Base-by-base conservation (phyloP, 2,888 invertebrate species). In the Heliconius cydno region DNA sequence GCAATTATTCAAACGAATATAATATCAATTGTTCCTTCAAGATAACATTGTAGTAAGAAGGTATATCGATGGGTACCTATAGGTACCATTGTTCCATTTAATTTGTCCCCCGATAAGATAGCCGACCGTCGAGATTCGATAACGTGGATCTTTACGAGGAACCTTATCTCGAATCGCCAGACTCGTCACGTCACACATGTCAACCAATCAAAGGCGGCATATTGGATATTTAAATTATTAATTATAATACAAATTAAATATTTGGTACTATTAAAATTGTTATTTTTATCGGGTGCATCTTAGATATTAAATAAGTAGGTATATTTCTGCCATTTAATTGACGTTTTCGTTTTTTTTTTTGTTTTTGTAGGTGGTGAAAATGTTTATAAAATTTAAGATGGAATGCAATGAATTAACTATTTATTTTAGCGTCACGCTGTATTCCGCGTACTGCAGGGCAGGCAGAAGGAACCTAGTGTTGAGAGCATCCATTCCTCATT, bases 61-160 rank as follows among this genome's bases (percentile, higher is more conserved):
- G 38, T 38, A 41, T 66, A 78, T 60, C 66, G 74, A 74, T 68
- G 60, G 57, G 57, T 10, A 52, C 52, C 19, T 68, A 74, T 63
- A 41, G 15, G 70, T 41, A 41, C 57, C 73, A 71, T 82, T 82
- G 82, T 81, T 80, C 74, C 78, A 77, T 83, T 83, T 77, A 75
- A 80, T 81, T 82, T 71, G 34, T 12, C 34, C 57, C 30, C 28
- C 65, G 84, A 84, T 84, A 84, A 84, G 83, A 84, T 84, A 80
- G 13, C 57, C 60, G 30, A 63, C 77, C 63, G 79, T 79, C 79
- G 78, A 81, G 80, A 75, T 80, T 74, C 66, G 84, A 84, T 83
- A 82, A 60, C 70, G 76, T 63, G 70, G 71, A 79, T 82, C 80
- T 81, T 82, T 79, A 76, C 77, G 67, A 30, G 65, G 63, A 76